Evolutionary conservation across 92 coral and sea anemone species (phyloP).

Genomic region (Umimayanthus kanabou): DNA sequence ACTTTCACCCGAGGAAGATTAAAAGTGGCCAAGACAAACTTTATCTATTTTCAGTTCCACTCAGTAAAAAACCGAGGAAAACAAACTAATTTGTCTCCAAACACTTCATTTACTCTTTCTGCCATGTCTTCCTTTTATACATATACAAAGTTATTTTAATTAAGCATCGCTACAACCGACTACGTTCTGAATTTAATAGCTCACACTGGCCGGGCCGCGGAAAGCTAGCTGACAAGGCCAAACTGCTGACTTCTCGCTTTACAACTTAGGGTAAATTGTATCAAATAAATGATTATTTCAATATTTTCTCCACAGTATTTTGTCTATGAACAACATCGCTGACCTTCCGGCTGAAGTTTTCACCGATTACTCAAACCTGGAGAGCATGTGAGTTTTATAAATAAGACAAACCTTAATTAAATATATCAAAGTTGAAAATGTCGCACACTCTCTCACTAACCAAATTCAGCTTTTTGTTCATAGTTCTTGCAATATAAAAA

Average conservation of each 20-base stretch:
- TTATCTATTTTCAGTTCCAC: background rate
- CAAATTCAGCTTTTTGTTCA: background rate
- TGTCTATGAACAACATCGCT: slow-evolving; percentile 10
- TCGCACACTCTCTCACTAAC: background rate
- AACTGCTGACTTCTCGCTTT: too few species aligned
- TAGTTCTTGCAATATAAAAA: background rate
- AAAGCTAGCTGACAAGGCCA: too few species aligned
- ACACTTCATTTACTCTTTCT: too few species aligned
- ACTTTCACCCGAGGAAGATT: background rate
- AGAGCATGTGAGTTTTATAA: slow-evolving; percentile 26
- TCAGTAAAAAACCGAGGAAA: background rate
- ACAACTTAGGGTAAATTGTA: too few species aligned
- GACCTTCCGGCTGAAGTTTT: slow-evolving; percentile 31
- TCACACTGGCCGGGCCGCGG: background rate
- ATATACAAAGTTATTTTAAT: too few species aligned
- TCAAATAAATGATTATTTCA: background rate
- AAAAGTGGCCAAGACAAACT: background rate
- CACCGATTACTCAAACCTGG: slow-evolving; percentile 17
- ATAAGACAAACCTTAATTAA: background rate
- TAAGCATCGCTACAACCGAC: too few species aligned
- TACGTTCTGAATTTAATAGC: too few species aligned
- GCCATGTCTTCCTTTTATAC: too few species aligned
- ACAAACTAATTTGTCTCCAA: background rate
- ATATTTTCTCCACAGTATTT: background rate
- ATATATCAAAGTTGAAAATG: background rate